Percentiles rank a stretch among this genome's conserved stretches.
phyloP scores from a whole-genome alignment of 30 jellyfish, hydroid and myxozoan species.

The Cassiopea xamachana region DNA sequence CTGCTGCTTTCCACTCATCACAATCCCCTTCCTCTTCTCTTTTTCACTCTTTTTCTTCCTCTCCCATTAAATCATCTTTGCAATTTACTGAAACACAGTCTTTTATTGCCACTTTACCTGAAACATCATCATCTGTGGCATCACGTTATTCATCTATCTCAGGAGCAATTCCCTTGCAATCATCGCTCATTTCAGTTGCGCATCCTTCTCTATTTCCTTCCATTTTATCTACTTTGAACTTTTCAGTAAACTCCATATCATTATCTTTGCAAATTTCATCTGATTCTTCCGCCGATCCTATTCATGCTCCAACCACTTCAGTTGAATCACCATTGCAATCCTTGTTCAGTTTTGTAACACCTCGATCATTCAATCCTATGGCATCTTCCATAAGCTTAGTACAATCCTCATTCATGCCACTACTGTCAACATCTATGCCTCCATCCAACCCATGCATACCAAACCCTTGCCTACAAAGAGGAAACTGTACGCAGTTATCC shows the following conservation, averaged over 20 bases:
- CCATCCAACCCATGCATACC: slow-evolving; percentile 28
- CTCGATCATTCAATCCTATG: neutral
- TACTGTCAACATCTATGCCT: neutral
- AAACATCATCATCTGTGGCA: neutral
- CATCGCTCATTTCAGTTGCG: neutral
- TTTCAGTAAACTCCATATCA: neutral
- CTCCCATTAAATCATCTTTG: neutral
- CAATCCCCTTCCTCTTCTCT: neutral
- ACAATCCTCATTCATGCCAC: neutral
- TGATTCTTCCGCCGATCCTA: slow-evolving; percentile 8
- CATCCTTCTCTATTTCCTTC: too few species aligned
- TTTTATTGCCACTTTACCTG: neutral
- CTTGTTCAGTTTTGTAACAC: neutral
- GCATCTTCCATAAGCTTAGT: neutral
- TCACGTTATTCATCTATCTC: neutral
- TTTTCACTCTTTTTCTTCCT: neutral
- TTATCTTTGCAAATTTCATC: neutral
- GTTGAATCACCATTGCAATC: neutral
- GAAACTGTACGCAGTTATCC: slow-evolving; percentile 49
- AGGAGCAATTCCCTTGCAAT: neutral
- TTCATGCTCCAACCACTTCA: neutral
- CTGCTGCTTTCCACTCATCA: neutral
- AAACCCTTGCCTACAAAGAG: slow-evolving; percentile 69
- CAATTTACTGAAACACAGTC: neutral
- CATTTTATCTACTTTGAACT: too few species aligned